Conservation (phyloP, 2,113 vertebrate genomes). For the Cervus canadensis region DNA sequence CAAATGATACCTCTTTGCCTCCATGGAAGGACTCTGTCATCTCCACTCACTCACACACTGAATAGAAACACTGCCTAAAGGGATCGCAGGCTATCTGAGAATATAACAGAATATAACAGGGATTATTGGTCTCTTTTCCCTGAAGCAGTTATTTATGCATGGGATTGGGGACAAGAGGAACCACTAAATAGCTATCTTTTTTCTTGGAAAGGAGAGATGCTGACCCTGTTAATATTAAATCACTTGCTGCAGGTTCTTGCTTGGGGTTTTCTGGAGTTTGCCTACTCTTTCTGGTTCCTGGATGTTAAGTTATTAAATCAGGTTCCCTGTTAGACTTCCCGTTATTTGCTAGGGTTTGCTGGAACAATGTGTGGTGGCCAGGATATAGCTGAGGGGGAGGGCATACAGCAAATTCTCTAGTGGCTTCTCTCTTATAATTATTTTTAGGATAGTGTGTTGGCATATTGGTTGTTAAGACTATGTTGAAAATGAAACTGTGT, state of each 20-base stretch:
- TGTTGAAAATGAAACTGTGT: neutral
- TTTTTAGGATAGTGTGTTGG: neutral
- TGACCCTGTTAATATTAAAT: neutral
- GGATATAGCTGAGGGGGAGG: neutral
- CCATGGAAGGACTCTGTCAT: slow-evolving; percentile 22
- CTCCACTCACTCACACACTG: neutral
- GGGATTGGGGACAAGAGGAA: neutral
- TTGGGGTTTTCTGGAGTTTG: neutral
- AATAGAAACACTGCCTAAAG: slow-evolving; percentile 38
- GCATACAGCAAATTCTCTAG: neutral
- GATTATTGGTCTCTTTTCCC: neutral
- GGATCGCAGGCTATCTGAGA: neutral
- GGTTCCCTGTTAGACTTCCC: neutral
- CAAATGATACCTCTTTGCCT: slow-evolving; percentile 51
- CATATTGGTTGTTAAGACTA: neutral
- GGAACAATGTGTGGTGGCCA: neutral
- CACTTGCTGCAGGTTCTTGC: neutral
- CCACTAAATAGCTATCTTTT: neutral
- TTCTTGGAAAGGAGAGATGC: neutral
- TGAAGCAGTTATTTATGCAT: neutral
- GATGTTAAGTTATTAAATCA: neutral
- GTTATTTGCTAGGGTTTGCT: neutral
- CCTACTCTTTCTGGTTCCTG: neutral
- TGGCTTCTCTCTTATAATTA: neutral
- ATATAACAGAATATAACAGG: neutral